Evolutionary conservation across 2,888 invertebrate species (phyloP).

Genomic region (Folsomia manolachei): DNA sequence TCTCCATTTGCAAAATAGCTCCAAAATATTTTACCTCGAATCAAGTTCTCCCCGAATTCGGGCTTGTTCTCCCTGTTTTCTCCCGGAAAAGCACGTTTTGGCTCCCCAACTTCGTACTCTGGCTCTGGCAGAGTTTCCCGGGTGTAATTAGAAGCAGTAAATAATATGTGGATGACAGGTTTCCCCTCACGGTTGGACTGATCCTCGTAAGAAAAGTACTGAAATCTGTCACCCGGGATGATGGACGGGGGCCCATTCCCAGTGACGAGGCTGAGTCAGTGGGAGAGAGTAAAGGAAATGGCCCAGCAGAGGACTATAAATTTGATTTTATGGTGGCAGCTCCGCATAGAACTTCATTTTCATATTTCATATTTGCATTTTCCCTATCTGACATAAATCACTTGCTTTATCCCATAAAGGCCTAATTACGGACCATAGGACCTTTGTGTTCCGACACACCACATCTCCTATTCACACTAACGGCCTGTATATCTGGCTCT

Average conservation of each 20-base stretch:
- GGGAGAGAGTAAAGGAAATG: conserved; percentile 43
- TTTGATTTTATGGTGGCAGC: conserved; percentile 35
- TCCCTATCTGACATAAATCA: conserved; percentile 48
- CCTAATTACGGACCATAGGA: conserved; percentile 51
- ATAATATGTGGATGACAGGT: conserved; percentile 47
- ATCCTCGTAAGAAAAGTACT: conserved; percentile 47
- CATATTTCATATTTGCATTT: conserved; percentile 51
- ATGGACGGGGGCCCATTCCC: conserved; percentile 45
- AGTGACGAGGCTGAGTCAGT: conserved; percentile 45
- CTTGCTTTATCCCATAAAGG: conserved; percentile 50
- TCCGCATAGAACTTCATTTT: conserved; percentile 45
- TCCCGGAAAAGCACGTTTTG: background rate
- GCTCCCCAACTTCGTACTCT: background rate
- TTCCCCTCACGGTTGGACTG: conserved; percentile 47
- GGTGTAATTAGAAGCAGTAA: conserved; percentile 50
- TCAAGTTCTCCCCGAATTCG: no score
- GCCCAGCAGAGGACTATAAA: conserved; percentile 44
- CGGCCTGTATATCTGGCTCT: no score
- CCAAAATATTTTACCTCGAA: no score
- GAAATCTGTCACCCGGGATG: conserved; percentile 45
- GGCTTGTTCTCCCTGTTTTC: background rate
- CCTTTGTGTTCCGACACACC: conserved; percentile 50
- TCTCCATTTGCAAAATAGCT: no score
- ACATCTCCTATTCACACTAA: conserved; percentile 45
- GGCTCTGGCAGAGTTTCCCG: conserved; percentile 23